Percentiles rank a stretch among this genome's conserved stretches.
These are phyloP conservation scores for Percina caprodes DNA, from an alignment of 2,113 vertebrate species.

Conservation along the genomic window DNA sequence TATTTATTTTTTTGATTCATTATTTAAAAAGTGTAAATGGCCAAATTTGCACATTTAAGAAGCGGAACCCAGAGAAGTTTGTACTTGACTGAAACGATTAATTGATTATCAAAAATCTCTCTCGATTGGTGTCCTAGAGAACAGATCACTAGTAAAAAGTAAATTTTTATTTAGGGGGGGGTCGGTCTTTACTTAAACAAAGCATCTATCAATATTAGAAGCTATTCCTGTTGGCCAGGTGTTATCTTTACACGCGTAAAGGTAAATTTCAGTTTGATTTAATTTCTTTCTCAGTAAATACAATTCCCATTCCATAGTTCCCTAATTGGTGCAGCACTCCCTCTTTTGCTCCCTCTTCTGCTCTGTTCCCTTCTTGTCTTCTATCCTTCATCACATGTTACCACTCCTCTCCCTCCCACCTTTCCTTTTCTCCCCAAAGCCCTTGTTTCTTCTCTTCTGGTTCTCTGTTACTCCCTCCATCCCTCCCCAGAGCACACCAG, in stretches of 20 bases:
- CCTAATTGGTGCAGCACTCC: background rate
- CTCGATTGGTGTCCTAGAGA: too few species aligned
- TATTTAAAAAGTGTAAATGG: background rate
- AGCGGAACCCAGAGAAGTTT: background rate
- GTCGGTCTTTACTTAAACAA: background rate
- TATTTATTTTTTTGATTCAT: background rate
- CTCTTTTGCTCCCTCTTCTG: background rate
- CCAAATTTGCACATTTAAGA: too few species aligned
- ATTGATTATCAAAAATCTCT: background rate
- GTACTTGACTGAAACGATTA: background rate
- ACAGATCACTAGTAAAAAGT: background rate
- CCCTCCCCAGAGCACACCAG: conserved; percentile 26
- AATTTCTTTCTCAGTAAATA: conserved; percentile 16
- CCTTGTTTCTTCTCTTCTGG: background rate
- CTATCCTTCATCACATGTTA: conserved; percentile 5
- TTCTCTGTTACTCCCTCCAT: conserved; percentile 9
- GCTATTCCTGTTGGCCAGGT: conserved; percentile 6
- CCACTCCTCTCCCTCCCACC: background rate
- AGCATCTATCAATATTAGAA: conserved; percentile 18
- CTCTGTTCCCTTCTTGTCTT: conserved; percentile 1
- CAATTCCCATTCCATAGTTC: background rate
- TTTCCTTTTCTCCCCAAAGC: background rate
- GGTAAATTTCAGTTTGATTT: conserved; percentile 23
- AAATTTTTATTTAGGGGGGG: background rate
- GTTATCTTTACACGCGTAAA: conserved; percentile 11